Base-by-base conservation (phyloP, 2,888 invertebrate species). In the Tupiocoris notatus region DNA sequence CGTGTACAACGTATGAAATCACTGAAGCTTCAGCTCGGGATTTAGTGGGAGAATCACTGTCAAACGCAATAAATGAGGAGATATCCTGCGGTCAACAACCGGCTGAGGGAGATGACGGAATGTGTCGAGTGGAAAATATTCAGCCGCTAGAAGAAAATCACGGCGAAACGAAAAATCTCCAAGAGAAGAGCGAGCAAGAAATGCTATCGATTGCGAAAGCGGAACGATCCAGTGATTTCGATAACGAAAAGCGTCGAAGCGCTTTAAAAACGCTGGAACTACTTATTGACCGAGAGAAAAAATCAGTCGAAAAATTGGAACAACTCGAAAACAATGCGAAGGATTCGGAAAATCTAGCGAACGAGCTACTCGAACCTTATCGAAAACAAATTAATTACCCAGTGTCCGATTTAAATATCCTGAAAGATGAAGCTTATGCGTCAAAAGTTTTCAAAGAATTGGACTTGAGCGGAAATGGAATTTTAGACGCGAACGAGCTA, bases 401-500 rank as follows among this genome's bases (percentile, higher is more conserved):
- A 3, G 39, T 39, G 12, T 39, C 39, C 39, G 39, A 39, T 39
- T 39, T 39, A 12, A 12, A 39, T 12, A 7, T 39, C 39, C 39
- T 39, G 6, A 39, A 59, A 3, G 59, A 59, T 6, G 59, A 59
- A 59, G 20, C 6, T 59, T n/a, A 21, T 22, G 39, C 39, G 2
- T 25, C 23, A 3, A 22, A 62, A 20, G 56, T 62, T 7, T 73
- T 73, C 62, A 54, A 25, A 18, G 18, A 17, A 3, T 57, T 73
- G 20, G 73, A 73, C 17, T 23, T 61, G 17, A 23, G 62, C 21
- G 0, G 18, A 6, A 24, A 73, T 20, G 73, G 73, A 18, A 21
- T 73, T 25, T 39, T 73, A 25, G 63, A 63, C 21, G 3, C 62
- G n/a, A 20, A 1, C 22, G 73, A 73, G n/a, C 21, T 73, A 18